Evolutionary conservation across 2,797 vertebrate genomes (phyloP), one percentile per base, ranked within the genome.

Genomic region (Halcyon smyrnensis): DNA sequence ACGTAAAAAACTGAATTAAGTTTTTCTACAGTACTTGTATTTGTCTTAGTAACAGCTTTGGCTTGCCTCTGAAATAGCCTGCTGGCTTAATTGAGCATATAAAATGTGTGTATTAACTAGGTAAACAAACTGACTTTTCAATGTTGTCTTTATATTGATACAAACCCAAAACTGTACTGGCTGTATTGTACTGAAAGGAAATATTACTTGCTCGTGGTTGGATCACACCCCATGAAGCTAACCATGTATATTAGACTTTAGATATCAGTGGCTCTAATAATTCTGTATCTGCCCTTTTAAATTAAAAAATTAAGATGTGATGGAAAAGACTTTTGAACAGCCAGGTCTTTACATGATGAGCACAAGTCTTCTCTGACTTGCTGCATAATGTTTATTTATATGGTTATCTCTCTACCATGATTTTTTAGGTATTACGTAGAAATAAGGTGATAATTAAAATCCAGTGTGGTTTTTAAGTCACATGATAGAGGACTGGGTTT

Each of bases 61-160:
- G 34, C 48, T 90, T 87, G 68, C 50, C 30, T 59, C n/a, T 80
- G 68, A 28, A 83, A 32, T 43, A 27, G 37, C 1, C 2, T 34
- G 30, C 39, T 68, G 67, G 60, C 76, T 83, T 70, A 73, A 97
- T 59, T 32, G 59, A 84, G 57, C 59, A 21, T 10, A 8, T 63
- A 64, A 89, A 90, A 85, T 34, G 17, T 1, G 1, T 8, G 11
- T 15, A 1, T 68, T 84, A 70, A 39, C 24, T 36, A n/a, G 45
- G 74, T 75, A 96, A 93, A 90, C 75, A 94, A 68, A 48, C 37
- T 39, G 85, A 24, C 60, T 85, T 91, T 89, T 86, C 69, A 63
- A 39, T 83, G 45, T 65, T 90, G 32, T 24, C 68, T 89, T 90
- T 73, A 36, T 71, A 46, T 41, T 68, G 73, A n/a, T 62, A 70